Evolutionary conservation across 1,140 invertebrate genomes (phyloP), one percentile per base, ranked within the genome.

Genomic region (Drosophila insularis): DNA sequence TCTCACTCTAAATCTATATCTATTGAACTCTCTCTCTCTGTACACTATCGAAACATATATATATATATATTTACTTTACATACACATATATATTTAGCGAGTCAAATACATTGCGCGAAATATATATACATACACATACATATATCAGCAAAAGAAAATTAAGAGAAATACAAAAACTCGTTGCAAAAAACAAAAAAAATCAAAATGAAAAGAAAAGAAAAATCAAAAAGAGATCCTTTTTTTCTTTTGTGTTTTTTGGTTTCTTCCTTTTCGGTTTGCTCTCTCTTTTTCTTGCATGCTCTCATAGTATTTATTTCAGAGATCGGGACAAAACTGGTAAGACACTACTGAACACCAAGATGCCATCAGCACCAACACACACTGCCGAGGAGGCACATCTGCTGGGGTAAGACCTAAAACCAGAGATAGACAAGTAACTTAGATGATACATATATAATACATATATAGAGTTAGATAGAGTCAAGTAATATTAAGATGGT

Each of bases 271-370:
- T 74, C 67, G 72, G 73, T 75, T 75, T 90, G 43, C 43, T 50
- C 17, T 50, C 43, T 50, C 43, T 71, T 90, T 90, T 89, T 89
- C 91, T 90, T 92, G 91, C 91, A 92, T 92, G 91, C 80, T 92
- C 80, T 92, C 84, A 91, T 92, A 90, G 90, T 89, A 90, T 92
- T 91, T 90, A 91, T 92, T 92, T 91, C 91, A 92, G 91, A 92
- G 91, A 92, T 77, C 91, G 91, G 74, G 91, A 92, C 82, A 92
- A 91, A 91, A 80, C 81, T 76, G 90, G 91, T 91, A 91, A 92
- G 89, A 89, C 89, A 85, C 90, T 90, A 85, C 90, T 90, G 75
- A 91, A 91, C 80, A 91, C 81, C 79, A 92, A 91, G 90, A 92
- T 92, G 91, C 91, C 91, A 82, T 92, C 91, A 87, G 91, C 91